Conservation (phyloP, 2,113 vertebrate species). For the Pantherophis guttatus region DNA sequence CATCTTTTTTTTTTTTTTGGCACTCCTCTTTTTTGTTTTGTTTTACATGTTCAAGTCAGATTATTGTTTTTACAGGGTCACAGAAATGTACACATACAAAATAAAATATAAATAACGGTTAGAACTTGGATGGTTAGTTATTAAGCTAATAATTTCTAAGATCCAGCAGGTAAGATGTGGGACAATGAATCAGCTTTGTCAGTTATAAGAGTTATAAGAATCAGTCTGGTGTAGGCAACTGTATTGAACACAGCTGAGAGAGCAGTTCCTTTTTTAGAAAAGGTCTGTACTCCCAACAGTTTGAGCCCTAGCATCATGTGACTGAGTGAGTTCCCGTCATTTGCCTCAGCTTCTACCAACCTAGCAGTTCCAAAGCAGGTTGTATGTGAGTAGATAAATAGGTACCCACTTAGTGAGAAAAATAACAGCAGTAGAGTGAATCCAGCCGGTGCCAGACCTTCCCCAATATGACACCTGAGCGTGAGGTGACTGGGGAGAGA, state of each 20-base stretch:
- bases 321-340: not conserved
- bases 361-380: not conserved
- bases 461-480: not conserved
- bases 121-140: not conserved
- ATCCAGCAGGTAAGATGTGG: not conserved
- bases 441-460: not conserved
- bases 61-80: slow-evolving; percentile 52
- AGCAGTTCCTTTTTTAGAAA: not conserved
- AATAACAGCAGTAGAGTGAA: not conserved
- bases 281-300: not conserved
- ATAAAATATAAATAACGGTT: slow-evolving; percentile 47
- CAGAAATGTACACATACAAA: slow-evolving; percentile 42
- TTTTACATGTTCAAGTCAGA: slow-evolving; percentile 45
- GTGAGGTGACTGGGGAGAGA: not conserved
- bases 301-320: not conserved
- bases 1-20: not conserved
- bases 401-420: not conserved
- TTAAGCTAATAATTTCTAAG: not conserved
- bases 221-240: not conserved
- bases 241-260: not conserved
- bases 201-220: not conserved
- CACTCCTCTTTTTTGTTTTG: not conserved
- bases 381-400: not conserved
- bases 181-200: not conserved
- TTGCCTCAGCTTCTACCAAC: not conserved